Evolutionary conservation across 2,888 invertebrate species (phyloP), one percentile per base, ranked within the genome.

Genomic region (Drosophila nr. fundita): DNA sequence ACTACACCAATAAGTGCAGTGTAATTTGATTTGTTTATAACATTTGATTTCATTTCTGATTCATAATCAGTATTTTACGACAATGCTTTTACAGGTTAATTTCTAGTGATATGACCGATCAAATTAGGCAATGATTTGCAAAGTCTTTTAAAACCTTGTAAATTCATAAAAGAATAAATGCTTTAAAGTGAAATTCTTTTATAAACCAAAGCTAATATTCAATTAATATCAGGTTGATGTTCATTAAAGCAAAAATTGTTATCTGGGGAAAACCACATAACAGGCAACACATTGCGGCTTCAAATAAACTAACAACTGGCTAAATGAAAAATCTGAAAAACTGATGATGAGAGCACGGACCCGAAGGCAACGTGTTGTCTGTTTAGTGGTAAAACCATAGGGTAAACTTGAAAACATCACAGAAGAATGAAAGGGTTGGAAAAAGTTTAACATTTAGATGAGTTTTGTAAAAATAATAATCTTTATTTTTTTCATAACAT

Each of bases 1-100:
- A 15, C n/a, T 21, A 30, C 1, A n/a, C 15, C 18, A 42, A 50
- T 36, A 32, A 8, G 4, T 59, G 74, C 68, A 65, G 10, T 69
- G 59, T 57, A 29, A 54, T 55, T 70, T 58, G 70, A 71, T 75
- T 79, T 74, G 21, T 65, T 72, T 63, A 45, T 40, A 21, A 10
- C 55, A 29, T 15, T n/a, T 78, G 65, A 60, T 61, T 75, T 21
- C 42, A 10, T 49, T 40, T 61, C n/a, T 62, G 58, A 71, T 63
- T 68, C 11, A 34, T 57, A 58, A 67, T 67, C 66, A 52, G n/a
- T 42, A 27, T 21, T 65, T 32, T 27, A 48, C 13, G 36, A 42
- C 8, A 21, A 34, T 15, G 10, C 21, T 10, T 61, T 66, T 66
- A 65, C 54, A 29, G 27, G 6, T 18, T 8, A 30, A 48, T 57